These are phyloP conservation scores for Hydractinia echinata DNA, from an alignment of 30 jellyfish, hydroid and myxozoan species.

Conservation along the genomic window DNA sequence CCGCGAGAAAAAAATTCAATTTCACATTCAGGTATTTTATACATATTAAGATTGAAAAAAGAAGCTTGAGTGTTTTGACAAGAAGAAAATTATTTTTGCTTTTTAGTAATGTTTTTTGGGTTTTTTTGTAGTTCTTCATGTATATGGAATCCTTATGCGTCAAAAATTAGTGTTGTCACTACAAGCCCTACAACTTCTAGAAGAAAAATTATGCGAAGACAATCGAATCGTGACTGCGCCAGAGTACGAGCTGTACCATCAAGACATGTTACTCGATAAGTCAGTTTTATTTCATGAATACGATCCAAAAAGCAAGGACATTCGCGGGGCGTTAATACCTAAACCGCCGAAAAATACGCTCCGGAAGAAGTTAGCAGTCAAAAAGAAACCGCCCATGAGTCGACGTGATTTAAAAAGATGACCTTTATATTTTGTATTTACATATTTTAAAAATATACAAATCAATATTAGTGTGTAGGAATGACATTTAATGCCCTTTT, in stretches of 20 bases:
- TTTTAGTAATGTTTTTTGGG: neutral
- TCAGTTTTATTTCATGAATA: conserved; percentile 12
- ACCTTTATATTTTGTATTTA: neutral
- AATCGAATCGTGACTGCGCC: conserved; percentile 82
- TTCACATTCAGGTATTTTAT: too few relatives aligned
- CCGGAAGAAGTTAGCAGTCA: neutral
- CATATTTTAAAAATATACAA: neutral
- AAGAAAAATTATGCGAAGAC: conserved; percentile 91
- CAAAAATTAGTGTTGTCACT: conserved; percentile 75
- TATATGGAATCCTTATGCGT: conserved; percentile 65
- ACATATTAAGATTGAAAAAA: neutral
- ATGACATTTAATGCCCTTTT: too few relatives aligned
- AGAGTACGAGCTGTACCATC: conserved; percentile 53
- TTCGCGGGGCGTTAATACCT: conserved; percentile 35
- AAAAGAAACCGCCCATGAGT: conserved; percentile 28
- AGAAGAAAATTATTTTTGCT: neutral
- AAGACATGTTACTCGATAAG: conserved; percentile 45
- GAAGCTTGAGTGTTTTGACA: neutral
- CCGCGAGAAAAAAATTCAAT: too few relatives aligned
- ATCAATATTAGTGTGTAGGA: neutral
- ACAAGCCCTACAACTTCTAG: conserved; percentile 75
- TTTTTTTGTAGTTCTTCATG: conserved; percentile 62
- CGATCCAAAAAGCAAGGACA: conserved; percentile 30
- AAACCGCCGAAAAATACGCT: conserved; percentile 1
- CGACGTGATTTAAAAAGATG: conserved; percentile 36